A percentile compares a stretch with the other conserved stretches of the same genome.
Evolutionary conservation across 2,113 vertebrate genomes (phyloP).

Genomic region (Takifugu bimaculatus): DNA sequence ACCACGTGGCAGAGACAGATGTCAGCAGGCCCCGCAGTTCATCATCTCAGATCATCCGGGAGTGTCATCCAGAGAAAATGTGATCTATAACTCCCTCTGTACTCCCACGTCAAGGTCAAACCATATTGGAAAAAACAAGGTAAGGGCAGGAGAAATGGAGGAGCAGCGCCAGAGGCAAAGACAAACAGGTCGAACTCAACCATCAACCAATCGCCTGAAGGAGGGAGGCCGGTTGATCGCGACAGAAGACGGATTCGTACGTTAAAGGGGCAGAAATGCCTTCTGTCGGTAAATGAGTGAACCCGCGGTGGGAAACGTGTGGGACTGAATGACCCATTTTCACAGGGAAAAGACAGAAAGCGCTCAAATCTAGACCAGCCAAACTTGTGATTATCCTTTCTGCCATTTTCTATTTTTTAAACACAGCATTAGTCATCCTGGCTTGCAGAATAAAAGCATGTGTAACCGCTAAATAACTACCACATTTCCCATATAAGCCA

Average conservation of each 20-base stretch:
- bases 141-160: constrained; percentile 30
- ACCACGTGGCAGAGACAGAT: constrained; percentile 64
- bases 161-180: constrained; percentile 23
- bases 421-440: no score
- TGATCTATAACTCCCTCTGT: constrained; percentile 35
- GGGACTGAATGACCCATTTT: not conserved
- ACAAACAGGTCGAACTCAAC: constrained; percentile 36
- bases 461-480: not conserved
- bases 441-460: not conserved
- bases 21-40: constrained; percentile 56
- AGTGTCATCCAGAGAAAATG: constrained; percentile 57
- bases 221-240: not conserved
- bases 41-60: constrained; percentile 68
- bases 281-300: constrained; percentile 37
- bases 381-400: not conserved
- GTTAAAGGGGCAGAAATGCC: constrained; percentile 20
- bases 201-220: constrained; percentile 11
- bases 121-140: constrained; percentile 42
- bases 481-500: not conserved
- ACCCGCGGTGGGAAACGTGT: constrained; percentile 6
- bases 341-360: no score
- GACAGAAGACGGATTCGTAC: constrained; percentile 5
- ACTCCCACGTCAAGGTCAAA: constrained; percentile 67
- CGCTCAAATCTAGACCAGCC: no score
- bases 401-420: not conserved